Conservation (phyloP, 2,797 vertebrate genomes). For the Brotula barbata region DNA sequence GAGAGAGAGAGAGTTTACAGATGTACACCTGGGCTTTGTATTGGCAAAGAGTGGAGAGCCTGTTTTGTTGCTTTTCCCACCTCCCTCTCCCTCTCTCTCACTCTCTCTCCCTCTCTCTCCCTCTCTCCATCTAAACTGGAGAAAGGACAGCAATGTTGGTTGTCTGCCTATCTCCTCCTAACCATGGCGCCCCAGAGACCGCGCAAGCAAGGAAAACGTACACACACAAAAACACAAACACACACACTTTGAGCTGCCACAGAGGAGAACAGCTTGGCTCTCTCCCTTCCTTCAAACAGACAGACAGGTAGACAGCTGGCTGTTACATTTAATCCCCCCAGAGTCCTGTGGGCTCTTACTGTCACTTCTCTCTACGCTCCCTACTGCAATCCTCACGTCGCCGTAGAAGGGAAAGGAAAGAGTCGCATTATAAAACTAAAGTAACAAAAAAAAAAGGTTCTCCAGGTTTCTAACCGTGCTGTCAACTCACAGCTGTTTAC, state of each 20-base stretch:
- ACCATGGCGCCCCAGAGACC: constrained; percentile 67
- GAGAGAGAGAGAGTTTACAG: constrained; percentile 20
- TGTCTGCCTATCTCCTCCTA: constrained; percentile 70
- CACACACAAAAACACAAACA: constrained; percentile 19
- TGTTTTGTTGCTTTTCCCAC: constrained; percentile 31
- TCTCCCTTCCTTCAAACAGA: constrained; percentile 62
- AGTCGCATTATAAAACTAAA: constrained; percentile 21
- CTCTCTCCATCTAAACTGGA: constrained; percentile 52
- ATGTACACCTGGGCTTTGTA: constrained; percentile 22
- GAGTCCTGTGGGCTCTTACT: constrained; percentile 49
- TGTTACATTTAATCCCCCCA: constrained; percentile 67
- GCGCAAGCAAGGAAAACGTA: constrained; percentile 48
- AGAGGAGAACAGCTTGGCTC: constrained; percentile 62
- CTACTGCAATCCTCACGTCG: constrained; percentile 30
- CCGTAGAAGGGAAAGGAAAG: constrained; percentile 22
- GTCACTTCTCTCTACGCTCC: constrained; percentile 48
- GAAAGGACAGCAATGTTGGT: constrained; percentile 63
- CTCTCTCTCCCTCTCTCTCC: constrained; percentile 53
- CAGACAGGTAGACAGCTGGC: constrained; percentile 69
- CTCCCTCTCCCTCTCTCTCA: constrained; percentile 22
- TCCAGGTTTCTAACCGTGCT: background rate
- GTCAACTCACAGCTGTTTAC: constrained; percentile 11
- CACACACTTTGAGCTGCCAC: constrained; percentile 36
- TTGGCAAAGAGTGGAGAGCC: constrained; percentile 26
- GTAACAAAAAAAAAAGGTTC: no score